Conservation (phyloP, 1,140 invertebrate genomes). For the Macrotrachela quadricornifera region DNA sequence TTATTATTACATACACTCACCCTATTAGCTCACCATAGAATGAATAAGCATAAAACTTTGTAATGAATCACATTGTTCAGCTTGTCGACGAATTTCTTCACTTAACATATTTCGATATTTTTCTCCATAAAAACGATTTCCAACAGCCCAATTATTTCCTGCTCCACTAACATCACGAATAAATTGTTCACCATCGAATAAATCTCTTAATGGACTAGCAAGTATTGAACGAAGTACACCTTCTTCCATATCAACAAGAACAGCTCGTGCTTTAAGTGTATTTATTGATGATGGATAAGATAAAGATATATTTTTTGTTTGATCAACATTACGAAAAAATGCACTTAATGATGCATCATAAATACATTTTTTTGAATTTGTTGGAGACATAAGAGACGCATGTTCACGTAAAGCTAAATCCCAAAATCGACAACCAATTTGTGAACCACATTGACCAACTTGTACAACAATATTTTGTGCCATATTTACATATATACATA, state of each 20-base stretch:
- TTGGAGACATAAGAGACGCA: constrained; percentile 22
- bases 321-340: constrained; percentile 38
- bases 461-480: constrained; percentile 13
- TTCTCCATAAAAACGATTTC: constrained; percentile 39
- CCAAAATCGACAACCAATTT: constrained; percentile 49
- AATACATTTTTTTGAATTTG: constrained; percentile 20
- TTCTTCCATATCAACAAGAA: constrained; percentile 50
- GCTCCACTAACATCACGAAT: constrained; percentile 46
- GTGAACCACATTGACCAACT: constrained; percentile 53
- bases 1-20: no score
- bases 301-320: constrained; percentile 7
- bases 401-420: constrained; percentile 44
- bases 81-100: constrained; percentile 35
- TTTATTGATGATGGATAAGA: constrained; percentile 26
- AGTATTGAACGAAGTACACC: constrained; percentile 42
- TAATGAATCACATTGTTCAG: constrained; percentile 42
- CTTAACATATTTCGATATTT: constrained; percentile 36
- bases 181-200: constrained; percentile 41
- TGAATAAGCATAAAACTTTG: constrained; percentile 45
- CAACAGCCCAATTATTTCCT: constrained; percentile 50
- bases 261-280: constrained; percentile 25
- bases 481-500: constrained; percentile 4
- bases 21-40: constrained; percentile 29
- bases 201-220: constrained; percentile 32
- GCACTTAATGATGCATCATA: constrained; percentile 37